phyloP scores from a whole-genome alignment of 2,888 invertebrate genomes.

The Drosophila flavopinicola region DNA sequence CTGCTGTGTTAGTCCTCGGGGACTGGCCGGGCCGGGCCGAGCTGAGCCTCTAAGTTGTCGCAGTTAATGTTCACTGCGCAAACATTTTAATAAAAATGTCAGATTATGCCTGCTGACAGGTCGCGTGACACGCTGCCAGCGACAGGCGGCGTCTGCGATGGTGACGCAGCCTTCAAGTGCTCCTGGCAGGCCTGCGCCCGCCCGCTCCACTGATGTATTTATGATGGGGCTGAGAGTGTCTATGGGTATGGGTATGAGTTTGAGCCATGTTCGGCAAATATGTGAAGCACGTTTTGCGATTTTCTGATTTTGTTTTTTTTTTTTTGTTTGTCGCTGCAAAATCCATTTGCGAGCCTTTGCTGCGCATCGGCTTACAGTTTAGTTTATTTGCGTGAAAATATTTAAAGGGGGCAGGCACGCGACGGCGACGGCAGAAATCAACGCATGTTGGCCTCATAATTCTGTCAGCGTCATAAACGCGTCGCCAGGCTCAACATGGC shows the following conservation, averaged over 20 bases:
- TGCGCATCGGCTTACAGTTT: conserved; percentile 68
- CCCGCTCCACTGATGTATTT: conserved; percentile 67
- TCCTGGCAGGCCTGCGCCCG: conserved; percentile 46
- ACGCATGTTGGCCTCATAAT: conserved; percentile 81
- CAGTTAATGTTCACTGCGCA: conserved; percentile 64
- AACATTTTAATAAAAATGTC: conserved; percentile 83
- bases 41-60: conserved; percentile 49
- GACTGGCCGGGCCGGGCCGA: conserved; percentile 27
- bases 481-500: conserved; percentile 70
- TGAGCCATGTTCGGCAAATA: conserved; percentile 42
- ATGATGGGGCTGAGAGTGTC: conserved; percentile 58
- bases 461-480: conserved; percentile 81
- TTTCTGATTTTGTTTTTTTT: conserved; percentile 54
- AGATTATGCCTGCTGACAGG: conserved; percentile 76
- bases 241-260: conserved; percentile 1
- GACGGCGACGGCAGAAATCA: conserved; percentile 56
- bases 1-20: conserved; percentile 16
- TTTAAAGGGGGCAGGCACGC: conserved; percentile 65
- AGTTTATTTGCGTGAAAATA: conserved; percentile 79
- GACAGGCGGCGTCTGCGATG: conserved; percentile 59
- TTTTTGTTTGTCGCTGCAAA: conserved; percentile 46
- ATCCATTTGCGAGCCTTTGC: conserved; percentile 60
- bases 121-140: conserved; percentile 80
- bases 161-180: conserved; percentile 58
- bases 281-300: conserved; percentile 80